Conservation (phyloP, 2,888 invertebrate species). For the Andrena praecox region DNA sequence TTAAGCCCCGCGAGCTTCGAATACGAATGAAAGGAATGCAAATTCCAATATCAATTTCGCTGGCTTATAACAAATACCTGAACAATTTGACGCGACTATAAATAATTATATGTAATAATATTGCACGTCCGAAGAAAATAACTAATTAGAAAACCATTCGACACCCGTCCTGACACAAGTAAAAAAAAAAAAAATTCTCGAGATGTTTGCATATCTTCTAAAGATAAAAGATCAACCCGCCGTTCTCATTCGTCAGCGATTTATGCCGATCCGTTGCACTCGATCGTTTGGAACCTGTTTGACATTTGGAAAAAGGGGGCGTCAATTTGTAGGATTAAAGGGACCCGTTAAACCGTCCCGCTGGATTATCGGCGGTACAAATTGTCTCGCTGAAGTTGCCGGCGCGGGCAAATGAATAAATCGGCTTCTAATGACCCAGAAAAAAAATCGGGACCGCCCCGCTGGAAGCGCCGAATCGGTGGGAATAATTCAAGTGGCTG, state of each 20-base stretch:
- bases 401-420: slow-evolving; percentile 22
- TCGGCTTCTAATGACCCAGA: slow-evolving; percentile 49
- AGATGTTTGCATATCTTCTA: neutral
- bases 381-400: slow-evolving; percentile 8
- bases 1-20: slow-evolving; percentile 4
- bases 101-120: too few relatives aligned
- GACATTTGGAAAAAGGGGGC: slow-evolving; percentile 22
- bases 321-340: slow-evolving; percentile 51
- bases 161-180: too few relatives aligned
- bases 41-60: slow-evolving; percentile 1
- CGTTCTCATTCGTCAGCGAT: neutral
- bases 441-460: slow-evolving; percentile 6
- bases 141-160: too few relatives aligned
- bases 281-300: neutral
- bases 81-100: neutral
- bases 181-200: too few relatives aligned
- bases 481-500: slow-evolving; percentile 75
- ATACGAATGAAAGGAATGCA: slow-evolving; percentile 4
- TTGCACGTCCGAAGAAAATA: too few relatives aligned
- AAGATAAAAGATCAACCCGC: neutral
- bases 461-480: slow-evolving; percentile 61
- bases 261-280: neutral
- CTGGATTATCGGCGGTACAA: slow-evolving; percentile 49
- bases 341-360: slow-evolving; percentile 43
- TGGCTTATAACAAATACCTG: neutral